Base-by-base conservation (phyloP, 2,797 vertebrate species). In the Onychomys leucogaster region DNA sequence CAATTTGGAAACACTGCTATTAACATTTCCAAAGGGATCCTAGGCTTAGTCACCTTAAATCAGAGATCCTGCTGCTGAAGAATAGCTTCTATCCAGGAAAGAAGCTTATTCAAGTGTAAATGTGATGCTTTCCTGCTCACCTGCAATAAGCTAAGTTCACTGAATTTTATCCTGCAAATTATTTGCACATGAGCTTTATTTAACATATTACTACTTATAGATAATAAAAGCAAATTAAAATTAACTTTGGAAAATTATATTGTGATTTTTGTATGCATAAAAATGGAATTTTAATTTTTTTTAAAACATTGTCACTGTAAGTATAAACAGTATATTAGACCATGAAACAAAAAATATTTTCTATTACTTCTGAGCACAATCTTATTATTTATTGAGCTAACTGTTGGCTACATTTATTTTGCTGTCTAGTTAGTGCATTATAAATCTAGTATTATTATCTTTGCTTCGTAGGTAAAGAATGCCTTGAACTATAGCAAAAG, bases 21-120 rank as follows among this genome's bases (percentile, higher is more conserved):
- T 93, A 95, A 84, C 80, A 94, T 96, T 96, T 90, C 29, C 19
- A 59, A 83, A 94, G 65, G 46, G 92, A 94, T 25, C 1, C 27
- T 63, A 57, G 41, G n/a, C 65, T 96, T 96, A 96, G 85, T 89
- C 71, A 90, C 65, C 46, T 92, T 88, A 96, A 91, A 89, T 80
- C 52, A 91, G 49, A 55, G 52, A 96, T 91, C 43, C 89, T 17
- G 90, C 12, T 59, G 65, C 49, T 29, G 2, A 86, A 25, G 84
- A 87, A 46, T 55, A 90, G 55, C 5, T 88, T 88, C 67, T 86
- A 41, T 80, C 89, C 71, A 81, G 55, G 96, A 96, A 67, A 96
- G 92, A 43, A 46, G 92, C 87, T 87, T 43, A 55, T 73, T 55
- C 65, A 91, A 93, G 41, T 83, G 4, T 46, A 94, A 83, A 21